A percentile compares a stretch with the other conserved stretches of the same genome.
phyloP scores from a whole-genome alignment of 2,797 vertebrate species.

The Sardinella longiceps region DNA sequence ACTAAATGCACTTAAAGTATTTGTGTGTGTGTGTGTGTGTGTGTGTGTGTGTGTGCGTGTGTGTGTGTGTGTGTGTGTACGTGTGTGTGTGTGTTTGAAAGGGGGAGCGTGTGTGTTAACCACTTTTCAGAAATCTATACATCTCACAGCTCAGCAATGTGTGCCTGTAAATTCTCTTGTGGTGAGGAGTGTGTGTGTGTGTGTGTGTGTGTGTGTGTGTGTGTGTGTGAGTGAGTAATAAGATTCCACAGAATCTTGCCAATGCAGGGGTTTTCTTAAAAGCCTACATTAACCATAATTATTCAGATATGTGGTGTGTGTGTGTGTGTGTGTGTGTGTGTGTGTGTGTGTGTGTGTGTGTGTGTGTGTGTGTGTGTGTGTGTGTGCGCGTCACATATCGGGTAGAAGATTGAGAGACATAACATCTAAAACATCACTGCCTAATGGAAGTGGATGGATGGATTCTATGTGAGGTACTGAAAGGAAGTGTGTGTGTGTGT shows the following conservation, averaged over 20 bases:
- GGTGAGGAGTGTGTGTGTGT: not conserved
- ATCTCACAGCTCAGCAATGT: constrained; percentile 40
- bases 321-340: not conserved
- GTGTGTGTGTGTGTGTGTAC: not conserved
- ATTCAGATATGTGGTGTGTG: not conserved
- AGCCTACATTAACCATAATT: not conserved
- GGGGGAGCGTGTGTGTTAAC: not conserved
- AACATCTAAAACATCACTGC: too few relatives aligned
- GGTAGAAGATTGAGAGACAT: too few relatives aligned
- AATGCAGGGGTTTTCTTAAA: not conserved
- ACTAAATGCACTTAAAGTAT: too few relatives aligned
- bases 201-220: constrained; percentile 12
- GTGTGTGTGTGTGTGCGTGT: not conserved
- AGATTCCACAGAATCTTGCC: not conserved
- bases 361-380: too few relatives aligned
- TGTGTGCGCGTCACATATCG: too few relatives aligned
- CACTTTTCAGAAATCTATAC: constrained; percentile 24
- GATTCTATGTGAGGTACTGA: too few relatives aligned
- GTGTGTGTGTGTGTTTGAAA: not conserved
- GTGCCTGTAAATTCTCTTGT: constrained; percentile 32
- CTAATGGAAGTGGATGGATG: too few relatives aligned
- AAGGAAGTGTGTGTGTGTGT: too few relatives aligned
- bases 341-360: too few relatives aligned
- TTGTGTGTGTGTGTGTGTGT: not conserved
- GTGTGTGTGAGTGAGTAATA: not conserved